These are phyloP conservation scores for Tenthredo mesomela DNA, from an alignment of 2,888 invertebrate genomes.

Conservation along the genomic window DNA sequence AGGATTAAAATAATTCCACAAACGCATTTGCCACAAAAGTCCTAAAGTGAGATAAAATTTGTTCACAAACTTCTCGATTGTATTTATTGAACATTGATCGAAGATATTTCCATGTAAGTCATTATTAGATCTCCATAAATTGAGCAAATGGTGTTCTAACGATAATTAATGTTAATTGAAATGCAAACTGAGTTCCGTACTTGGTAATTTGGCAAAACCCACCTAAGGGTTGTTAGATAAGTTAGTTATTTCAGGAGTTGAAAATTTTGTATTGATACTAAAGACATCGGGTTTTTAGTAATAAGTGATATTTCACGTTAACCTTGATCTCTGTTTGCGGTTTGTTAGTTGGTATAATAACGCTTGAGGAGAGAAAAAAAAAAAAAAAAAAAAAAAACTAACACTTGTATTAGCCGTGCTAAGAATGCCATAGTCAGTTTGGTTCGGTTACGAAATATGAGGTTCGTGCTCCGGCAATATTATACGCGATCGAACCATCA, in stretches of 20 bases:
- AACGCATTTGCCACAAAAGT: not conserved
- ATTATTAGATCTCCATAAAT: not conserved
- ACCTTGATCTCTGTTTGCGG: not conserved
- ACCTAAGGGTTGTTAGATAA: not conserved
- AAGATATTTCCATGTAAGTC: not conserved
- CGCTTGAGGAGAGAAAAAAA: not conserved
- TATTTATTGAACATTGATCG: not conserved
- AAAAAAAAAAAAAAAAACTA: not conserved
- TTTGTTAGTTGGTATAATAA: not conserved
- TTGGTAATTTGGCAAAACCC: not conserved
- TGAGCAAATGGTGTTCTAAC: not conserved
- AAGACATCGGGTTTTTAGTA: not conserved
- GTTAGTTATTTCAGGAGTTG: not conserved
- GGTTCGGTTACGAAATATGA: slow-evolving; percentile 7
- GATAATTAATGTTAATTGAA: not conserved
- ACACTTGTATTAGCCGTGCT: not conserved
- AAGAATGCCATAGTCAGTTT: not conserved
- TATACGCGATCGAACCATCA: slow-evolving; percentile 12
- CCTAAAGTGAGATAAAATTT: not conserved
- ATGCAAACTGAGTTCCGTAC: not conserved
- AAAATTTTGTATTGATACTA: not conserved
- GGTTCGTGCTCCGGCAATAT: slow-evolving; percentile 5
- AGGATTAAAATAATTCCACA: not conserved
- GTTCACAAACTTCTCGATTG: not conserved
- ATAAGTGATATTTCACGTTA: not conserved